Evolutionary conservation across 23 tunicate genomes (phyloP), one percentile per base, ranked within the genome.

Genomic region (Pegea sp.): DNA sequence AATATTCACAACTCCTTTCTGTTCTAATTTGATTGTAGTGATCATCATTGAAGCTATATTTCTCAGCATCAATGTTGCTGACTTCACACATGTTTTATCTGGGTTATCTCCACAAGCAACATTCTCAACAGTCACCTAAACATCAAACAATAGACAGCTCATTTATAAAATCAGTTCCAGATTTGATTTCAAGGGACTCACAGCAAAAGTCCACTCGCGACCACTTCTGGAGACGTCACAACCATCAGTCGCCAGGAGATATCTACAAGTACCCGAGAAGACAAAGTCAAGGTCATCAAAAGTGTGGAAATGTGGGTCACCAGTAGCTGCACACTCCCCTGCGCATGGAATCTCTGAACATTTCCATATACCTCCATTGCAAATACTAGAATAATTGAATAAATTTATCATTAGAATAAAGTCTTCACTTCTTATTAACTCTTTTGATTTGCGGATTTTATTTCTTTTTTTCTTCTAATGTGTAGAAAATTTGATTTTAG

Each of bases 301-400:
- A 3, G 93, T 91, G 20, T 58, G 38, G 64, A 68, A 91, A 50
- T 91, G 99, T 18, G 93, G 91, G 32, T 84, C 95, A 4, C 88
- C 87, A 16, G 68, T 63, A 11, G 77, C 93, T 5, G 99, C 66
- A 59, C 99, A 91, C 48, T 79, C 93, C 1, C 99, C 99, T 1
- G 26, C 53, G 48, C 99, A 91, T 7, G 81, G 77, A 19, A 62
- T 33, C 26, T 42, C 58, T n/a, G 52, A 48, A 61, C 99, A 91
- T 29, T 66, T 29, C 99, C 99, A 91, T 25, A 61, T 33, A 4
- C 99, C 99, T 31, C 70, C 76, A 4, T 52, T 34, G 55, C 99
- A 91, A 3, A 34, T 29, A 68, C 99, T 84, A n/a, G n/a, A n/a
- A n/a, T n/a, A n/a, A n/a, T n/a, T n/a, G n/a, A n/a, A n/a, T n/a